Evolutionary conservation across 2,113 vertebrate genomes (phyloP), one percentile per base, ranked within the genome.

Genomic region (Sinocyclocheilus anshuiensis): DNA sequence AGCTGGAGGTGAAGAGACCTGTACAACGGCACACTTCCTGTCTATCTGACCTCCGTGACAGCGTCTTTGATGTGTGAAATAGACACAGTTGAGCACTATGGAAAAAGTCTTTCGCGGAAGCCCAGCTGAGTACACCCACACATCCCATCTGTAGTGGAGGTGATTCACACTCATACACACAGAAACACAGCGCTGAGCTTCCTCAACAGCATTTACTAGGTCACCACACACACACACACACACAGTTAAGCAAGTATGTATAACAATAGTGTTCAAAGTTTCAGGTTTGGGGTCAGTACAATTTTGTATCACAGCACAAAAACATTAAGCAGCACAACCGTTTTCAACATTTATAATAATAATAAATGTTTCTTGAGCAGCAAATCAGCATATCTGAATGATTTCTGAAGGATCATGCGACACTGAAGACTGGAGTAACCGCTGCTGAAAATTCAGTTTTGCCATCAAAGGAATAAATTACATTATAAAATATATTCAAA

Each of bases 101-200:
- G 69, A 88, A 89, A 85, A 77, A 84, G 39, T 85, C 88, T 88
- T 84, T 36, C 84, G 76, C 83, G 83, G 84, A 90, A 83, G 88
- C 89, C 89, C 89, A 90, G 87, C 90, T 86, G 89, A 85, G 79
- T 88, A 90, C 90, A 92, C 90, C 91, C 91, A 93, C 91, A 89
- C 90, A 42, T 83, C 82, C 91, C 89, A 90, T 94, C 90, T 94
- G 93, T 91, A 92, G 74, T 81, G 85, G 87, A 83, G 87, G 90
- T 92, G 90, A 84, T 92, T 90, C 76, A 84, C 59, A 65, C 16
- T 39, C 83, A 7, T 59, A 7, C 76, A 67, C 36, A 45, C 71
- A 65, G 18, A 63, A 12, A 61, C 53, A 63, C 79, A 83, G 22
- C 69, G 50, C 36, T 48, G 24, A 29, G 24, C 29, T 74, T 59